Evolutionary conservation across 2,888 invertebrate species (phyloP).

Genomic region (Drosophila falleni): DNA sequence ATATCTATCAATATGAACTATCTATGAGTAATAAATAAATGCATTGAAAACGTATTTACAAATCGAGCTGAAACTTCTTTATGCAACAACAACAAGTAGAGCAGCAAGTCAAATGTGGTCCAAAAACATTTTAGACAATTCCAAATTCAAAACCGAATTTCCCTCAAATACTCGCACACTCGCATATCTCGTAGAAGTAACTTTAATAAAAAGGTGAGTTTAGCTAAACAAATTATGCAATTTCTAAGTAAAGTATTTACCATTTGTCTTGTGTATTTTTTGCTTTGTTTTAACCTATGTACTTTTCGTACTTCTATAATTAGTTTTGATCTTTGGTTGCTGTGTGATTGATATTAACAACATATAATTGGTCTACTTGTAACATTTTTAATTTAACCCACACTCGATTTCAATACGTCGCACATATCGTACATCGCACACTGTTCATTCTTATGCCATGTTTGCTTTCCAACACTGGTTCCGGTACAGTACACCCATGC

Average conservation of each 20-base stretch:
- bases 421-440: conserved; percentile 16
- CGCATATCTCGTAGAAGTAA: conserved; percentile 21
- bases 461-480: conserved; percentile 61
- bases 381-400: conserved; percentile 17
- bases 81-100: conserved; percentile 45
- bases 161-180: conserved; percentile 22
- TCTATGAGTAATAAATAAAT: conserved; percentile 75
- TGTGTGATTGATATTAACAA: conserved; percentile 43
- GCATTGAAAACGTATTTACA: conserved; percentile 68
- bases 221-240: conserved; percentile 38
- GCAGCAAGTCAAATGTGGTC: conserved; percentile 67
- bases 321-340: conserved; percentile 18
- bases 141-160: conserved; percentile 24
- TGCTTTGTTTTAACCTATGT: conserved; percentile 32
- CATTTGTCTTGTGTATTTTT: conserved; percentile 27
- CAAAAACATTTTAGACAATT: conserved; percentile 48
- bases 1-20: conserved; percentile 67
- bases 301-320: conserved; percentile 20
- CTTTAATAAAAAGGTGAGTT: conserved; percentile 65
- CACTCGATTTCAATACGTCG: conserved; percentile 21
- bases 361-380: conserved; percentile 27
- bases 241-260: conserved; percentile 45
- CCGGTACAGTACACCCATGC: conserved; percentile 43
- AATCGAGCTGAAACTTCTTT: conserved; percentile 42
- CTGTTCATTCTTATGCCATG: conserved; percentile 37